Evolutionary conservation across 2,797 vertebrate species (phyloP).

Genomic region (Gallinago solitaria): DNA sequence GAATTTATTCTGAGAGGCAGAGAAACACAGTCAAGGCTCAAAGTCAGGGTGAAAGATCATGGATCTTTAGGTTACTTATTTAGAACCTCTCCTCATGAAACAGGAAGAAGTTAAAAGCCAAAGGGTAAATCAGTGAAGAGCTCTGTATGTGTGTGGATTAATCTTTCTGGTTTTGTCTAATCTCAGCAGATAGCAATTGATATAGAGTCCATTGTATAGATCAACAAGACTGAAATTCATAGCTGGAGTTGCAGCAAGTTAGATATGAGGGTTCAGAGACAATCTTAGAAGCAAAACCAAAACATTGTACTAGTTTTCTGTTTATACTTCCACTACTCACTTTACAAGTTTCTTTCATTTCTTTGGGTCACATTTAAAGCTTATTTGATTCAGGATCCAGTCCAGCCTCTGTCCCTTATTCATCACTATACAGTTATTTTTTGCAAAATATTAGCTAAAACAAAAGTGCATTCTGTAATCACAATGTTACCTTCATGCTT

Average conservation of each 20-base stretch:
- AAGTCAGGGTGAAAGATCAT: background rate
- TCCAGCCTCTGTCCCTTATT: background rate
- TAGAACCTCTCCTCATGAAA: background rate
- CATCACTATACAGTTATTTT: background rate
- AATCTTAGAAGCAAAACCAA: background rate
- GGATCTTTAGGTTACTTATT: background rate
- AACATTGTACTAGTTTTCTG: background rate
- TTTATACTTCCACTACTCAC: background rate
- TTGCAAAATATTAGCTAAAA: background rate
- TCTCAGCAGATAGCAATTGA: accelerated
- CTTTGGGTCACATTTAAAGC: background rate
- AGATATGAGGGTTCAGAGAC: background rate
- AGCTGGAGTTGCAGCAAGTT: background rate
- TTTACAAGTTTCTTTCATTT: background rate
- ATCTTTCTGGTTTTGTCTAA: background rate
- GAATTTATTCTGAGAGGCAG: background rate
- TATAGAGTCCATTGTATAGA: background rate
- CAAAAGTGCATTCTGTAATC: background rate
- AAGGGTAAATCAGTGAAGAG: background rate
- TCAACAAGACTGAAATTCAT: background rate
- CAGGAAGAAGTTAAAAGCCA: background rate
- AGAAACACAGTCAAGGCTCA: background rate
- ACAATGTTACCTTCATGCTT: background rate
- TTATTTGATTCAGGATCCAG: background rate
- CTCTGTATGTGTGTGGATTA: background rate